These are phyloP conservation scores for Xiphias gladius DNA, from an alignment of 2,113 vertebrate genomes.

Conservation along the genomic window DNA sequence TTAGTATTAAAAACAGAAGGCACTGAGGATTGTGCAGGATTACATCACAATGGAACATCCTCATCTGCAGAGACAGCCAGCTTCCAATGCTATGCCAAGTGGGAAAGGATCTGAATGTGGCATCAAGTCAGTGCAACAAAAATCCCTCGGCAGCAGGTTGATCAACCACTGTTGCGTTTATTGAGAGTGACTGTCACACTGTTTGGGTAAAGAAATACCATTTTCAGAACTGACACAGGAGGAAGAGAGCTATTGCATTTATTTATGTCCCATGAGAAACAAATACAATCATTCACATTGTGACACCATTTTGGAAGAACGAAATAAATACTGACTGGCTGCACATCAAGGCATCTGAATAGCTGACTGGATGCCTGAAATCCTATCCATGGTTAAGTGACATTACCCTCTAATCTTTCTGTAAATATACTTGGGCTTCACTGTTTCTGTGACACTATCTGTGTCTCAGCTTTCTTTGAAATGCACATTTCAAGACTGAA, in stretches of 20 bases:
- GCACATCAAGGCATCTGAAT: background rate
- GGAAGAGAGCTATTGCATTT: too few species aligned
- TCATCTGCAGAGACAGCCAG: background rate
- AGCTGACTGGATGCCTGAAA: too few species aligned
- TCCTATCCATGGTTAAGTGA: background rate
- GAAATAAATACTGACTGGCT: background rate
- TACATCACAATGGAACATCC: conserved; percentile 19
- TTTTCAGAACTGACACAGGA: too few species aligned
- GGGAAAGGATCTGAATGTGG: background rate
- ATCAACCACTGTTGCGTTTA: background rate
- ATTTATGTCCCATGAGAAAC: background rate
- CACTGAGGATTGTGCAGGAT: conserved; percentile 35
- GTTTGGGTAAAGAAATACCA: background rate
- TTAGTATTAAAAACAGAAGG: conserved; percentile 43
- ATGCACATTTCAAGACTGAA: background rate
- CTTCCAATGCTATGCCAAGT: background rate
- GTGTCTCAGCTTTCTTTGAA: background rate
- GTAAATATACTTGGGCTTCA: background rate
- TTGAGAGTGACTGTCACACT: background rate
- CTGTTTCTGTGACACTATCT: background rate
- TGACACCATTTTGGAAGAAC: background rate
- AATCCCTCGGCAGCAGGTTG: background rate
- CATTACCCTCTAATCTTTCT: background rate
- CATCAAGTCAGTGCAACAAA: background rate
- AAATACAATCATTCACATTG: background rate